phyloP scores from a whole-genome alignment of 1,140 invertebrate genomes.

The Mercenaria mercenaria region DNA sequence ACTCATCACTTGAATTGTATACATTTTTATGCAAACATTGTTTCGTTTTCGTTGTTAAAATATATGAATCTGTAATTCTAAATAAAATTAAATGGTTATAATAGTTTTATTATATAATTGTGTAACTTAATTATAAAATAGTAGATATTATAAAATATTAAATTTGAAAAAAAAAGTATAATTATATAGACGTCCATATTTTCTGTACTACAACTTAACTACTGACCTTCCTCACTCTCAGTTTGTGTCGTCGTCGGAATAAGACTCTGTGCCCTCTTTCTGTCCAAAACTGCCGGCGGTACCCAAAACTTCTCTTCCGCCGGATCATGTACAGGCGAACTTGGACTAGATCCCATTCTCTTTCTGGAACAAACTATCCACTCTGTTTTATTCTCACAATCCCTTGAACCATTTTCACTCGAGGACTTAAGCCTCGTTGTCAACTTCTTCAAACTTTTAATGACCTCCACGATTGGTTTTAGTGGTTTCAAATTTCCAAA shows the following conservation, averaged over 20 bases:
- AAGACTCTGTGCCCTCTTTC: conserved; percentile 59
- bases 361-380: conserved; percentile 63
- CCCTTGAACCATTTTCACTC: not conserved
- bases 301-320: conserved; percentile 62
- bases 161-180: no score
- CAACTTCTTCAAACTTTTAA: conserved; percentile 54
- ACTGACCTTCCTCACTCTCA: conserved; percentile 61
- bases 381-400: conserved; percentile 35
- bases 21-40: no score
- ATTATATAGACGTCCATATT: no score
- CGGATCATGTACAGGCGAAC: conserved; percentile 40
- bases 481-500: not conserved
- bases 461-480: conserved; percentile 52
- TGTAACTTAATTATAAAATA: no score
- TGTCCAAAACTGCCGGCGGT: conserved; percentile 45
- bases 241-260: conserved; percentile 41
- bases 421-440: conserved; percentile 39
- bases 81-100: no score
- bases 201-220: no score
- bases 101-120: no score
- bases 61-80: no score
- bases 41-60: no score
- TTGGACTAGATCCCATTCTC: conserved; percentile 57
- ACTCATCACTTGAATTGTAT: no score
- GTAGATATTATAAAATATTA: no score